These are phyloP conservation scores for Lysandra bellargus DNA, from an alignment of 2,888 invertebrate genomes.

Conservation along the genomic window DNA sequence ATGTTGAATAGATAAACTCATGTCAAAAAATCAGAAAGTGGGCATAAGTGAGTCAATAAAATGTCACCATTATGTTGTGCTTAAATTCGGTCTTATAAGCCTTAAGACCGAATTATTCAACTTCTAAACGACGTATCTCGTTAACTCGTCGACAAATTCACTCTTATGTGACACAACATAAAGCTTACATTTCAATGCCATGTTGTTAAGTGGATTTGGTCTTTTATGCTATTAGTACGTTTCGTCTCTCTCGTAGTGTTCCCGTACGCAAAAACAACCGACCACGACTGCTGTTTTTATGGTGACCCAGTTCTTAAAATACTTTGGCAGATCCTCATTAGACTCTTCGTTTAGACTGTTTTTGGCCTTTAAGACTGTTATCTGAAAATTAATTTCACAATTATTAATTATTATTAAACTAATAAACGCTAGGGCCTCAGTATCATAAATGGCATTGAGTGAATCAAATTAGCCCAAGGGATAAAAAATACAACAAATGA, in stretches of 20 bases:
- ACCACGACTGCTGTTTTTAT: conserved; percentile 53
- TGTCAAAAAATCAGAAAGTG: no score
- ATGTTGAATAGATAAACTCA: no score
- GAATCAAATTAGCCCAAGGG: no score
- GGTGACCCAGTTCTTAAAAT: conserved; percentile 56
- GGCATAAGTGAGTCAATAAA: not conserved
- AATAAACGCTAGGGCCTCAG: no score
- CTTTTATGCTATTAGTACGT: not conserved
- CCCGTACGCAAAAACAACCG: conserved; percentile 58
- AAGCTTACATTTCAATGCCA: not conserved
- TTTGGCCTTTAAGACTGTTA: conserved; percentile 56
- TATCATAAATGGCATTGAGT: no score
- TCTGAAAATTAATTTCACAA: conserved; percentile 48
- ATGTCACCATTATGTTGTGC: not conserved
- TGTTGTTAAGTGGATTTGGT: not conserved
- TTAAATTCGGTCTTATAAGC: no score
- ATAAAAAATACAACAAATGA: no score
- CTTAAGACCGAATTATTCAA: not conserved
- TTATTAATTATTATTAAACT: no score
- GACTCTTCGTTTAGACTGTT: conserved; percentile 43
- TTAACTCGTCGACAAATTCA: not conserved
- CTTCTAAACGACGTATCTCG: not conserved
- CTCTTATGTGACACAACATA: not conserved
- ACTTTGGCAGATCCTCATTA: conserved; percentile 49
- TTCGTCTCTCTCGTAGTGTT: conserved; percentile 41